These are phyloP conservation scores for Heptranchias perlo DNA, from an alignment of 2,113 vertebrate species.

Conservation along the genomic window DNA sequence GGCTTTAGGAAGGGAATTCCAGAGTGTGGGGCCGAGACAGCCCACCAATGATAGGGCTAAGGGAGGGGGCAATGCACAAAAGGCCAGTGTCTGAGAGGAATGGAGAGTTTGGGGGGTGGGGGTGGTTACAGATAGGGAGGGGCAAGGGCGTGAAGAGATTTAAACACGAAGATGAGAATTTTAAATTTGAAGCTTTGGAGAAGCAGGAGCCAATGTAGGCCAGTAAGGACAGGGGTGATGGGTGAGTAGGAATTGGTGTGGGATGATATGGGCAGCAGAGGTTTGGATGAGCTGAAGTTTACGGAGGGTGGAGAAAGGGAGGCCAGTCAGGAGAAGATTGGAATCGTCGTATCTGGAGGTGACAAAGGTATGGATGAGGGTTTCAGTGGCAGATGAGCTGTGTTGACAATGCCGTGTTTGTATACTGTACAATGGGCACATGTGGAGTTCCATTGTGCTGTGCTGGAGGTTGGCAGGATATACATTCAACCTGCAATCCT, in stretches of 20 bases:
- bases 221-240: background rate
- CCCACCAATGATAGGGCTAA: background rate
- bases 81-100: background rate
- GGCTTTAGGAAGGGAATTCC: background rate
- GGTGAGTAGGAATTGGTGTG: background rate
- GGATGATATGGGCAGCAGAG: background rate
- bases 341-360: background rate
- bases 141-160: background rate
- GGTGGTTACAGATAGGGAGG: background rate
- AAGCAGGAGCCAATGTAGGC: background rate
- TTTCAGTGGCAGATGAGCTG: background rate
- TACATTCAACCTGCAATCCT: background rate
- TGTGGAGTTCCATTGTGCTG: background rate
- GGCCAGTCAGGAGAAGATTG: background rate
- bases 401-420: background rate
- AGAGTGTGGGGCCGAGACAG: background rate
- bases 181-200: background rate
- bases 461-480: background rate
- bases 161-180: background rate
- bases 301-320: background rate
- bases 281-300: background rate
- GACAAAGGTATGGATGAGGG: background rate
- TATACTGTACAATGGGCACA: background rate
- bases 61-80: background rate
- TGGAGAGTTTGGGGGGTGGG: background rate